Evolutionary conservation across 2,888 invertebrate genomes (phyloP).

Genomic region (Meiosimyza platycephala): DNA sequence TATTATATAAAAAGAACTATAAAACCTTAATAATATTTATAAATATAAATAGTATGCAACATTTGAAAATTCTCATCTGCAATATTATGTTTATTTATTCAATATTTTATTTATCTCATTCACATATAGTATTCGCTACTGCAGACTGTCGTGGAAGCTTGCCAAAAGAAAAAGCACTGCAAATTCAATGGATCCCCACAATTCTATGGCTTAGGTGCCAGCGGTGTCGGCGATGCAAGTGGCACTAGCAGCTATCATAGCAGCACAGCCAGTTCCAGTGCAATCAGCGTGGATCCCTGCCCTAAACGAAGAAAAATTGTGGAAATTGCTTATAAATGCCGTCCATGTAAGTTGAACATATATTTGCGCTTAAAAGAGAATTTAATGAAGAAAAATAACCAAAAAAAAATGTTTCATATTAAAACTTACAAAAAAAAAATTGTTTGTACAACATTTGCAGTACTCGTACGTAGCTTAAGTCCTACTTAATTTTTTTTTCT

Average conservation of each 20-base stretch:
- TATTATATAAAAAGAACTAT: too few species aligned
- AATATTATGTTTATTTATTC: conserved; percentile 31
- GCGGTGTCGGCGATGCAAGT: conserved; percentile 63
- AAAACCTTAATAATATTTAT: conserved; percentile 1
- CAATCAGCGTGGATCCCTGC: conserved; percentile 77
- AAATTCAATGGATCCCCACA: conserved; percentile 89
- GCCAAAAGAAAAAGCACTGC: conserved; percentile 94
- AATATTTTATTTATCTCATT: conserved; percentile 39
- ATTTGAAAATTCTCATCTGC: not conserved
- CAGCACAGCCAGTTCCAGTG: conserved; percentile 61
- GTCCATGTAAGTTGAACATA: conserved; percentile 84
- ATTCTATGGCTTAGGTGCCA: conserved; percentile 80
- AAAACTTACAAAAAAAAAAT: not conserved
- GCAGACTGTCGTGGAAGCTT: conserved; percentile 94
- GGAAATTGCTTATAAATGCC: conserved; percentile 95
- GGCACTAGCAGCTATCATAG: conserved; percentile 64
- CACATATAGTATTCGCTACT: conserved; percentile 82
- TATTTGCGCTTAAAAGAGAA: not conserved
- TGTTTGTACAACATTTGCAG: not conserved
- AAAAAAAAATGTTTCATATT: too few species aligned
- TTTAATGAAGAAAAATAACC: not conserved
- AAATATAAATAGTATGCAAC: not conserved
- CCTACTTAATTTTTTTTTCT: too few species aligned
- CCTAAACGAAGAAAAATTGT: conserved; percentile 92
- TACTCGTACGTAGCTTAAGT: too few species aligned